Evolutionary conservation across 2,113 vertebrate genomes (phyloP), one percentile per base, ranked within the genome.

Genomic region (Chaetodon trifascialis): DNA sequence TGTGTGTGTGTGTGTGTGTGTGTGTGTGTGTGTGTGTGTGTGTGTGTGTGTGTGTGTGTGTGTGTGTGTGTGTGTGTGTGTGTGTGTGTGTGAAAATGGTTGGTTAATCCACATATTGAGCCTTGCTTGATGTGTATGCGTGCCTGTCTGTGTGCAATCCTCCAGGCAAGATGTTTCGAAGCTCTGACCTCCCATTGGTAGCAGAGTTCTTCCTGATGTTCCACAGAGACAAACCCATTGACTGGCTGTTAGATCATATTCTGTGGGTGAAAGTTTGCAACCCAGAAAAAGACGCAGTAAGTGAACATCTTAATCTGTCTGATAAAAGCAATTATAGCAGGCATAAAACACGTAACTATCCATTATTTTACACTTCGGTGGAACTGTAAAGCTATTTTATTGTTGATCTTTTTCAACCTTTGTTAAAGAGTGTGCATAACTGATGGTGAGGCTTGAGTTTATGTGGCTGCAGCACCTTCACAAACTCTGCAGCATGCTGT

Each of bases 131-230:
- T 98, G 94, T 95, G 83, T 51, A 34, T 68, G 0, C 40, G 0
- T 63, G 11, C 54, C 14, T 80, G 40, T 4, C 4, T 36, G 38
- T n/a, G 17, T 68, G 47, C 30, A 23, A 23, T 17, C 82, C 9
- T 77, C 12, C 7, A 67, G 97, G 97, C 16, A 99, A 99, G 93
- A 95, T 99, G 96, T 99, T 99, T 92, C 96, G 96, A 70, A 95
- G 96, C 0, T 80, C 95, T 36, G 97, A 99, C 88, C 95, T 99
- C 66, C 97, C 96, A 60, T 91, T 97, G 91, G 96, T 99, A 2
- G 95, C 96, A 52, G 97, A 98, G 89, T 99, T 99, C 91, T 97
- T 99, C 86, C 93, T 99, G 74, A 99, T 99, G 98, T 99, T 99
- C 91, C 97, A 98, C 91, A 97, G 95, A 89, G 98, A 98, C 96